Percentiles rank a stretch among this genome's conserved stretches.
Evolutionary conservation across 2,888 invertebrate genomes (phyloP).

Genomic region (Cataglyphis rosenhaueri): DNA sequence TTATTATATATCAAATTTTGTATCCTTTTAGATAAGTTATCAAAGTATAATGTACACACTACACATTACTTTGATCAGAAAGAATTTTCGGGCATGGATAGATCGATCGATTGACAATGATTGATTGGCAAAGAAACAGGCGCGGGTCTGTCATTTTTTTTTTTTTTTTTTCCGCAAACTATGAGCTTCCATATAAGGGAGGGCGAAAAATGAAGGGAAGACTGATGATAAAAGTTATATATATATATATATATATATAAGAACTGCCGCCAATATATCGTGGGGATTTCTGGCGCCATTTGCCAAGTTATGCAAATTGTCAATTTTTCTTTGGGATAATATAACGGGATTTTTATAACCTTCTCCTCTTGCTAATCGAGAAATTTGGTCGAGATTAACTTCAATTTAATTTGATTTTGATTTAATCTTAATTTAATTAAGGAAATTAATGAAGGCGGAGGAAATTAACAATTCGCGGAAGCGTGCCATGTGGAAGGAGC

Average conservation of each 20-base stretch:
- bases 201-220: constrained; percentile 61
- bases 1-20: background rate
- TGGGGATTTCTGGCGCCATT: constrained; percentile 35
- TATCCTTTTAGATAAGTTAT: constrained; percentile 39
- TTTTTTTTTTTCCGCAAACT: constrained; percentile 39
- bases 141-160: constrained; percentile 34
- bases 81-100: constrained; percentile 58
- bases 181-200: constrained; percentile 45
- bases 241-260: background rate
- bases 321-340: constrained; percentile 29
- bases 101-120: constrained; percentile 69
- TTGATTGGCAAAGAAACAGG: constrained; percentile 64
- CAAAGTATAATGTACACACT: constrained; percentile 39
- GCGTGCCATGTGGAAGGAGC: background rate
- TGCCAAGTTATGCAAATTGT: constrained; percentile 44
- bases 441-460: background rate
- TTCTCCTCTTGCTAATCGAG: background rate
- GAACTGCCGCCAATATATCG: constrained; percentile 26
- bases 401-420: constrained; percentile 5
- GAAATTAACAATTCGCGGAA: background rate
- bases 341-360: constrained; percentile 29
- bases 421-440: constrained; percentile 24
- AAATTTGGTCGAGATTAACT: constrained; percentile 10
- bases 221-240: constrained; percentile 66
- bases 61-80: constrained; percentile 39